Base-by-base conservation (phyloP, 2,888 invertebrate genomes). In the Adineta ricciae region DNA sequence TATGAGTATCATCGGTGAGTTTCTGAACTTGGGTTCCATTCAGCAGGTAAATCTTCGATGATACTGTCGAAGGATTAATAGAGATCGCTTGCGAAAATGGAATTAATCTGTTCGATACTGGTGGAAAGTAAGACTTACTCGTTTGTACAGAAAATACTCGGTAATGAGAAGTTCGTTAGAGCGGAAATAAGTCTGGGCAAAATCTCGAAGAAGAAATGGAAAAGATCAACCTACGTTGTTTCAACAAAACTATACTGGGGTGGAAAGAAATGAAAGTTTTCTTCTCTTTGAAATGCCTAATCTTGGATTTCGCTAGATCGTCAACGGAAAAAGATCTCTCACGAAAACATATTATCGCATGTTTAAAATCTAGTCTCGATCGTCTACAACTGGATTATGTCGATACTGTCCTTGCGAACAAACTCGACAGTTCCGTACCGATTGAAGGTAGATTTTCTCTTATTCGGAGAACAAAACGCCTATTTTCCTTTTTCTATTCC, bases 261-360 rank as follows among this genome's bases (percentile, higher is more conserved):
- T 86, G 91, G 91, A 88, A 92, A 92, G 92, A 92, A 89, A 41
- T 52, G 24, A 5, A 85, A 49, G 85, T 46, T 50, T 83, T 73
- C 73, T 86, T 86, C 84, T 84, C 87, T 88, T n/a, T n/a, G n/a
- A n/a, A n/a, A n/a, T n/a, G n/a, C n/a, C n/a, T n/a, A n/a, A n/a
- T n/a, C n/a, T n/a, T n/a, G n/a, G n/a, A n/a, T n/a, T n/a, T n/a
- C n/a, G n/a, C 82, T 87, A 90, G 89, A 92, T 95, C 96, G 84
- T 96, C 97, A 90, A 90, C 90, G 72, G 97, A 97, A 91, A 93
- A 95, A 89, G 97, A 97, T 73, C 92, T 97, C 87, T 97, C 97
- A 87, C 93, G 97, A 88, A 97, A 97, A 91, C 96, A 97, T 92
- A 96, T 97, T 88, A 94, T 97, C 88, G 97, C 97, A 92, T 96